Evolutionary conservation across 2,888 invertebrate species (phyloP).

Genomic region (Atethmia centrago): DNA sequence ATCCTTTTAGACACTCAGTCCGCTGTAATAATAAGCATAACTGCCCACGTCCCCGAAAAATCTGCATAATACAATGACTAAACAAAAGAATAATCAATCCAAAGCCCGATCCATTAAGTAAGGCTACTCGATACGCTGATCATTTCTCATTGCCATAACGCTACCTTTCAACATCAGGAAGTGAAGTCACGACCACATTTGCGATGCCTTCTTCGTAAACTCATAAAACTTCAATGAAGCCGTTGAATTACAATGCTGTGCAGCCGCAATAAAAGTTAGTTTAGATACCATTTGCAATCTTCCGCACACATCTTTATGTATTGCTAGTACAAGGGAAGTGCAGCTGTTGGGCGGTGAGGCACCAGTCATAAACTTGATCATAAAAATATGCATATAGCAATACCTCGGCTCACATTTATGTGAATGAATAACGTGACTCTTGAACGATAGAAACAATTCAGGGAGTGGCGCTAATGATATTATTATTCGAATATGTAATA

Average conservation of each 20-base stretch:
- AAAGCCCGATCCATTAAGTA: conserved; percentile 55
- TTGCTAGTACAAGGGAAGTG: conserved; percentile 57
- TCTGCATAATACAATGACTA: conserved; percentile 61
- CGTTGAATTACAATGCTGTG: conserved; percentile 86
- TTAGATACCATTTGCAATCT: conserved; percentile 82
- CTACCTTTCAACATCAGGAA: conserved; percentile 82
- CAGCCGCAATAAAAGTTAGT: conserved; percentile 80
- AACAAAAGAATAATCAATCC: conserved; percentile 61
- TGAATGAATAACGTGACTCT: conserved; percentile 53
- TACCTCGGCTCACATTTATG: conserved; percentile 32
- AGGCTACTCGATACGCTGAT: conserved; percentile 68
- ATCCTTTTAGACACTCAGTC: conserved; percentile 19
- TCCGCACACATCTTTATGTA: conserved; percentile 67
- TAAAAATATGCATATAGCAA: conserved; percentile 55
- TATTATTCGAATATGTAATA: conserved; percentile 43
- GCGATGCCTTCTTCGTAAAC: conserved; percentile 86
- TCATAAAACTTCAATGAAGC: conserved; percentile 88
- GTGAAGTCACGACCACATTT: conserved; percentile 86
- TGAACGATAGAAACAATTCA: conserved; percentile 56
- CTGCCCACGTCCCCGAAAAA: conserved; percentile 51
- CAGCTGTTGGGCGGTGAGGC: conserved; percentile 42
- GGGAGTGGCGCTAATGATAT: conserved; percentile 56
- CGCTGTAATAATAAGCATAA: conserved; percentile 17
- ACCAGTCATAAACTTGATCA: conserved; percentile 55
- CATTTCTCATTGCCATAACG: conserved; percentile 80